Percentiles rank a stretch among this genome's conserved stretches.
phyloP scores from a whole-genome alignment of 2,888 invertebrate genomes.

The Drosophila formosana region DNA sequence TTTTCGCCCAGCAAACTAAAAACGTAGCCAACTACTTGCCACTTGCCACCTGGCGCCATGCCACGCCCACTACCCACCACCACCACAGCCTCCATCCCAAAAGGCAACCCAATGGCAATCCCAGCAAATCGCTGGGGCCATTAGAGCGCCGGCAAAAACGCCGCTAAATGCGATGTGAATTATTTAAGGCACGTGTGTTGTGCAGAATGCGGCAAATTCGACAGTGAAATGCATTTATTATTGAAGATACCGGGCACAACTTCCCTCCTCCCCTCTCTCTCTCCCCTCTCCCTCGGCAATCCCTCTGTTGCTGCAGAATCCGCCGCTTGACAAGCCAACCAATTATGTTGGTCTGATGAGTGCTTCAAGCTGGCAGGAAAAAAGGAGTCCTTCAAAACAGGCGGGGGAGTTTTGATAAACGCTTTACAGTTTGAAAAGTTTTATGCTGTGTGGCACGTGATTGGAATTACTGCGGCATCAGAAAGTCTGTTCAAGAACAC shows the following conservation, averaged over 20 bases:
- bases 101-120: background rate
- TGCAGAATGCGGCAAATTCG: slow-evolving; percentile 81
- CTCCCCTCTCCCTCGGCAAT: slow-evolving; percentile 1
- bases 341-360: slow-evolving; percentile 71
- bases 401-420: slow-evolving; percentile 69
- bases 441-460: slow-evolving; percentile 71
- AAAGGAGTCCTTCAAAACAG: background rate
- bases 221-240: slow-evolving; percentile 81
- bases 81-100: too few relatives aligned
- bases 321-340: slow-evolving; percentile 69
- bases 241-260: slow-evolving; percentile 66
- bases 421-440: slow-evolving; percentile 76
- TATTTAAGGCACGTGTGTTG: slow-evolving; percentile 81
- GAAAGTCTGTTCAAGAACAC: too few relatives aligned
- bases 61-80: slow-evolving; percentile 41
- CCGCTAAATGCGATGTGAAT: slow-evolving; percentile 78
- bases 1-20: slow-evolving; percentile 73
- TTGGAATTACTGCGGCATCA: slow-evolving; percentile 62
- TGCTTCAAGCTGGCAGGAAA: slow-evolving; percentile 15
- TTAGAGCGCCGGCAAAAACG: slow-evolving; percentile 71
- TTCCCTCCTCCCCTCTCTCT: too few relatives aligned
- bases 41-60: slow-evolving; percentile 71
- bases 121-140: slow-evolving; percentile 70
- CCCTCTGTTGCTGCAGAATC: slow-evolving; percentile 44
- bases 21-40: slow-evolving; percentile 75